These are phyloP conservation scores for Gambusia yucatana DNA, from an alignment of 2,797 vertebrate genomes.

Conservation along the genomic window DNA sequence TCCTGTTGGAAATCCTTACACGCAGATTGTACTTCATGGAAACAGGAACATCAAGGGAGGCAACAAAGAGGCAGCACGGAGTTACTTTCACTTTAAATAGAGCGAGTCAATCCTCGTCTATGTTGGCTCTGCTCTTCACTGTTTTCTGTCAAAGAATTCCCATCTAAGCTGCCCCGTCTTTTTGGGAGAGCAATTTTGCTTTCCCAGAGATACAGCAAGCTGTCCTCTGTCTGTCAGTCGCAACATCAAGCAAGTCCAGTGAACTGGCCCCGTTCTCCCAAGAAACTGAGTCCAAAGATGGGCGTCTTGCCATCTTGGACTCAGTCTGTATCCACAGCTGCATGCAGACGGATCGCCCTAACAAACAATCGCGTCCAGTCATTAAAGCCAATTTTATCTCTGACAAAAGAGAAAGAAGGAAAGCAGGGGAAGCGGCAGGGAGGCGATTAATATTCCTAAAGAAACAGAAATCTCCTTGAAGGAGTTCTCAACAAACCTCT, in stretches of 20 bases:
- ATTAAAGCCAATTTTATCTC: constrained; percentile 69
- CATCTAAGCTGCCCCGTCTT: constrained; percentile 37
- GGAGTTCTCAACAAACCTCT: constrained; percentile 10
- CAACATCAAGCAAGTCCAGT: constrained; percentile 67
- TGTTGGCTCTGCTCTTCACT: constrained; percentile 25
- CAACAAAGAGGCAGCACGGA: constrained; percentile 4
- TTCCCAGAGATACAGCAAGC: constrained; percentile 62
- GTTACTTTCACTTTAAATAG: constrained; percentile 35
- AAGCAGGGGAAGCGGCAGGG: not conserved
- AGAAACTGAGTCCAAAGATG: constrained; percentile 60
- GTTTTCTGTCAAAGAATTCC: constrained; percentile 59
- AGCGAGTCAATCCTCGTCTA: constrained; percentile 15
- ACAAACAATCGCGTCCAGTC: constrained; percentile 80
- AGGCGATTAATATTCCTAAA: constrained; percentile 11
- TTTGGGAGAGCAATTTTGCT: constrained; percentile 54
- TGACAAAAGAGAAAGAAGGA: constrained; percentile 42
- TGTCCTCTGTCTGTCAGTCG: constrained; percentile 71
- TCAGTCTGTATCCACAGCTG: constrained; percentile 75
- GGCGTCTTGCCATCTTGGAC: constrained; percentile 55
- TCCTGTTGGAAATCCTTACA: constrained; percentile 24
- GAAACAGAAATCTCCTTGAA: constrained; percentile 26
- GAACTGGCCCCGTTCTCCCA: constrained; percentile 34
- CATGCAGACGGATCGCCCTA: constrained; percentile 67
- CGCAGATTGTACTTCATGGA: constrained; percentile 32
- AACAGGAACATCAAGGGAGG: constrained; percentile 37